A percentile compares a stretch with the other conserved stretches of the same genome.
phyloP scores from a whole-genome alignment of 2,797 vertebrate genomes.

The Typhlichthys eigenmanni region DNA sequence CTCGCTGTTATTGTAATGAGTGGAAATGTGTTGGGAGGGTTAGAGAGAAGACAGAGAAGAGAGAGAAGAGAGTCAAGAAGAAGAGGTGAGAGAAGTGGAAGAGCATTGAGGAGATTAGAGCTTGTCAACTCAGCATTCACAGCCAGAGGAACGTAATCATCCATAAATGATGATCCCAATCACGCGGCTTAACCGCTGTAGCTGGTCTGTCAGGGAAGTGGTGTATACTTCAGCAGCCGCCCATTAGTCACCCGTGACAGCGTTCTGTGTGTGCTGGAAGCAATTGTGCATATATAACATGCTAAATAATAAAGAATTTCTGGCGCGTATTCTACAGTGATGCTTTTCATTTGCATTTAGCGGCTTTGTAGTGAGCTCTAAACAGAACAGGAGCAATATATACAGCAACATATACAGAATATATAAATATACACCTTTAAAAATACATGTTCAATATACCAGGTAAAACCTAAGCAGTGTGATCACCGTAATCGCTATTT shows the following conservation, averaged over 20 bases:
- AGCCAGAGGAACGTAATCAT: slow-evolving; percentile 45
- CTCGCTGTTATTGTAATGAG: neutral
- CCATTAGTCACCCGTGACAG: slow-evolving; percentile 47
- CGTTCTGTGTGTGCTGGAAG: neutral
- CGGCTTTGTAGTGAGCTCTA: neutral
- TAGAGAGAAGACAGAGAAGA: neutral
- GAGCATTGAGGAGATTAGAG: neutral
- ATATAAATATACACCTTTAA: neutral
- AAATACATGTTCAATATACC: neutral
- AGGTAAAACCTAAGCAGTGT: neutral
- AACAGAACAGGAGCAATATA: no score
- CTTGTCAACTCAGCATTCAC: slow-evolving; percentile 46
- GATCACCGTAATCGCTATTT: neutral
- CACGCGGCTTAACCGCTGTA: slow-evolving; percentile 52
- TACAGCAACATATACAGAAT: no score
- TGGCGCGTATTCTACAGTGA: neutral
- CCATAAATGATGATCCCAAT: slow-evolving; percentile 61
- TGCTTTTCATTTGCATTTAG: neutral
- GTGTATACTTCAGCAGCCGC: slow-evolving; percentile 38
- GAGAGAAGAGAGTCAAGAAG: neutral
- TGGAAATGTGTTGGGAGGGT: neutral
- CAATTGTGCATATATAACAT: slow-evolving; percentile 9
- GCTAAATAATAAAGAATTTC: slow-evolving; percentile 9
- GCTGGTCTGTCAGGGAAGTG: slow-evolving; percentile 47
- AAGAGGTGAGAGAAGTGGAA: neutral